Conservation (phyloP, 2,797 vertebrate genomes). For the Avahi laniger region DNA sequence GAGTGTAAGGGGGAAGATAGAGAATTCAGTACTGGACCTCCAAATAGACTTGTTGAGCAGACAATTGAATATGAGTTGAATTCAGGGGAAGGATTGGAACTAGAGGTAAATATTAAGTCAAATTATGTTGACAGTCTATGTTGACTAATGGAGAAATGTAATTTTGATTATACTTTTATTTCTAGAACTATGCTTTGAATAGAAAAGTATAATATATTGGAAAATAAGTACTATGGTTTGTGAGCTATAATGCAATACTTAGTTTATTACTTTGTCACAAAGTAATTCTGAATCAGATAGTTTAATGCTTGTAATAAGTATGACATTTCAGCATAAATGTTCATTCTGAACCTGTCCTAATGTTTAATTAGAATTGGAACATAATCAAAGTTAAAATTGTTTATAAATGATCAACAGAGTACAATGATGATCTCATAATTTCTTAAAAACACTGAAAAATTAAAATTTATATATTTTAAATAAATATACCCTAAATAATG, state of each 20-base stretch:
- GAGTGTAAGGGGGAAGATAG: neutral
- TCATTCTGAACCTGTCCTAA: constrained; percentile 7
- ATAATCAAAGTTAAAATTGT: neutral
- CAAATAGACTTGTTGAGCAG: neutral
- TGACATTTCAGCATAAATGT: constrained; percentile 49
- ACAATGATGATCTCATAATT: neutral
- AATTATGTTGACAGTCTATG: neutral
- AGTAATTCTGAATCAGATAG: constrained; percentile 45
- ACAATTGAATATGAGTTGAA: neutral
- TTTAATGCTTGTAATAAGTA: constrained; percentile 31
- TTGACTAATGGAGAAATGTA: neutral
- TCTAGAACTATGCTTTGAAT: constrained; percentile 49
- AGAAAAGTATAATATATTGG: constrained; percentile 25
- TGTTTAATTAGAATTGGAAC: neutral
- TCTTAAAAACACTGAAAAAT: constrained; percentile 6
- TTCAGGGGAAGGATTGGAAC: neutral
- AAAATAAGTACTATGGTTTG: constrained; percentile 48
- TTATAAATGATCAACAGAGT: neutral
- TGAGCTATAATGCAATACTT: constrained; percentile 7
- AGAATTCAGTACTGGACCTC: neutral
- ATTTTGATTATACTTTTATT: neutral
- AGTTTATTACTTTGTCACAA: neutral
- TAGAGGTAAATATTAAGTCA: neutral
- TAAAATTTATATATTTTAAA: neutral
- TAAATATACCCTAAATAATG: neutral